phyloP scores from a whole-genome alignment of 2,797 vertebrate genomes.

The Anguilla anguilla region DNA sequence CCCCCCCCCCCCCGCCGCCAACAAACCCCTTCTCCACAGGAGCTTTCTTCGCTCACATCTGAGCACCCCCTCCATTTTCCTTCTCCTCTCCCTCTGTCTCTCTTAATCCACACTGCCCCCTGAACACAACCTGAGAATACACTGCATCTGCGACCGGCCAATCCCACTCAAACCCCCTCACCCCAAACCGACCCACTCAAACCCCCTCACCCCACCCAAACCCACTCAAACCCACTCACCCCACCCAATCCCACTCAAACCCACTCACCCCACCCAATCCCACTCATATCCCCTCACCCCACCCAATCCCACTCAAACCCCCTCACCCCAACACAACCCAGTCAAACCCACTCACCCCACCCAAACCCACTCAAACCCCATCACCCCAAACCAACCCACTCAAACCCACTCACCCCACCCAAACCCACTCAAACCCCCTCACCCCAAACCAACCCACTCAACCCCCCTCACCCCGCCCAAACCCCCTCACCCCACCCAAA shows the following conservation, averaged over 20 bases:
- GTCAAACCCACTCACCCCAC: neutral
- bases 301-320: no score
- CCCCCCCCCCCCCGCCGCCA: constrained; percentile 43
- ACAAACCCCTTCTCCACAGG: constrained; percentile 65
- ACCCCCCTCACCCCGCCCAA: neutral
- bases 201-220: neutral
- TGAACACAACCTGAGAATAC: neutral
- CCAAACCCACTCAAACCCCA: neutral
- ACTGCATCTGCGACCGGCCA: neutral
- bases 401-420: no score
- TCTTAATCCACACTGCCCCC: neutral
- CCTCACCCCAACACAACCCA: neutral
- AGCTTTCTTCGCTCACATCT: constrained; percentile 56
- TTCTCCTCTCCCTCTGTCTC: neutral
- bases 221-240: no score
- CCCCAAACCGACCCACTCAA: neutral
- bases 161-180: neutral
- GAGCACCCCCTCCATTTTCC: constrained; percentile 46
- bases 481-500: neutral
- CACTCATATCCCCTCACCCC: no score
- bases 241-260: no score
- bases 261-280: no score
- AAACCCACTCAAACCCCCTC: neutral
- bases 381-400: no score
- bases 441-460: neutral